Percentiles rank a stretch among this genome's conserved stretches.
phyloP scores from a whole-genome alignment of 2,888 invertebrate genomes.

The Scrobipalpa atriplicella region DNA sequence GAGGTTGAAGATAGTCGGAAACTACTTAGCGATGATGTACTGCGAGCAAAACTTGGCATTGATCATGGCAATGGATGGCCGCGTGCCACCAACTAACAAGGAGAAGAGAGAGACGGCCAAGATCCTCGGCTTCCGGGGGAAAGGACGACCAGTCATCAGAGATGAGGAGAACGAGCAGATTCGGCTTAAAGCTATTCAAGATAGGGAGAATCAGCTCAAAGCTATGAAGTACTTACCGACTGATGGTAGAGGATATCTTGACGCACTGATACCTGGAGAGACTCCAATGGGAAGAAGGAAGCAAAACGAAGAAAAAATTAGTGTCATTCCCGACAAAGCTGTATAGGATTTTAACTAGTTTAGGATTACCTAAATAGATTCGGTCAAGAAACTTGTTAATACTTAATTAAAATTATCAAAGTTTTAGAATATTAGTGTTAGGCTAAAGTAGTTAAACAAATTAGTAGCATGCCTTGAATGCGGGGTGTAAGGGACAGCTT shows the following conservation, averaged over 20 bases:
- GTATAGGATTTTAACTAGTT: not conserved
- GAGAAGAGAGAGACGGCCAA: conserved; percentile 51
- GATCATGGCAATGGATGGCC: conserved; percentile 55
- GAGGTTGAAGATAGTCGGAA: conserved; percentile 56
- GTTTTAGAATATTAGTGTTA: no score
- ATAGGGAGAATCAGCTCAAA: not conserved
- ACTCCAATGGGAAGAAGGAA: not conserved
- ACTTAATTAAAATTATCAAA: no score
- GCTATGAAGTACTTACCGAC: not conserved
- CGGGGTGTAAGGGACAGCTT: no score
- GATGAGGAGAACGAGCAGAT: conserved; percentile 36
- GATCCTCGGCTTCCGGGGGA: conserved; percentile 50
- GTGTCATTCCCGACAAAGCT: not conserved
- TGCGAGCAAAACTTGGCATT: conserved; percentile 51
- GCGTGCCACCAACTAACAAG: conserved; percentile 44
- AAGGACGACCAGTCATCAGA: conserved; percentile 48
- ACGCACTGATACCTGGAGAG: not conserved
- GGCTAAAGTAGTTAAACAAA: no score
- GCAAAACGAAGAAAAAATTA: not conserved
- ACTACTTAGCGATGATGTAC: conserved; percentile 59
- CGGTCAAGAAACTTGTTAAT: no score
- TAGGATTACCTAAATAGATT: no score
- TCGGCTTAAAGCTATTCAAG: not conserved
- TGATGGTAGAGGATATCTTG: not conserved
- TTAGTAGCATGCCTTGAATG: no score